Evolutionary conservation across 2,797 vertebrate genomes (phyloP), one percentile per base, ranked within the genome.

Genomic region (Spinus pinus): DNA sequence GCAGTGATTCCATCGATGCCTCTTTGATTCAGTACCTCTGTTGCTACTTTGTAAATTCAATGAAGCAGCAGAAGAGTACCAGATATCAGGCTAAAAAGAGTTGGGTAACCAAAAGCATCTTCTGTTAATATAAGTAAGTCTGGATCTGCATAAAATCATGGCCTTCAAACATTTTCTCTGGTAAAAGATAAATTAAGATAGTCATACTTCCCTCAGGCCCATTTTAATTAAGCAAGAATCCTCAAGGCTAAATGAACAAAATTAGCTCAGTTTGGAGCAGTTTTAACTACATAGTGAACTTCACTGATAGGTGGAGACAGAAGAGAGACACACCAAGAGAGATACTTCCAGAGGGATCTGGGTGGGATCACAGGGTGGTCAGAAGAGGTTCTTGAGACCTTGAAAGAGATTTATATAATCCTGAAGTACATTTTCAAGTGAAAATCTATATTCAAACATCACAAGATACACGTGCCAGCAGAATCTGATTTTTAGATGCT

Each of bases 131-230:
- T 54, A 84, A 66, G 24, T 58, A 84, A 67, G 24, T 57, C 80
- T 71, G 54, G 61, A 77, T 65, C 46, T 81, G 49, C 70, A 57
- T 56, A 57, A 93, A 75, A 70, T 62, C 66, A 60, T 9, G 13
- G 81, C 51, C 49, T 86, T 93, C 78, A 73, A 92, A 70, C 56
- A 70, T 81, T 69, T 93, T 81, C 58, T 86, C 47, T 35, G 28
- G 39, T 86, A 88, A 90, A 95, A 91, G 61, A 88, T 69, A 88
- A 91, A 78, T 78, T 82, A 71, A 92, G 70, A 81, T 47, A 87
- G 79, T 35, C 5, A 0, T 53, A 64, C 27, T 87, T 95, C 74
- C 81, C 86, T 82, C 31, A 39, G 86, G 81, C 54, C 37, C n/a
- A 50, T 77, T 90, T 95, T 75, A 92, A 90, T 92, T 70, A 85